Evolutionary conservation across 92 coral and sea anemone genomes (phyloP), one percentile per base, ranked within the genome.

Genomic region (Actinernus sp.): DNA sequence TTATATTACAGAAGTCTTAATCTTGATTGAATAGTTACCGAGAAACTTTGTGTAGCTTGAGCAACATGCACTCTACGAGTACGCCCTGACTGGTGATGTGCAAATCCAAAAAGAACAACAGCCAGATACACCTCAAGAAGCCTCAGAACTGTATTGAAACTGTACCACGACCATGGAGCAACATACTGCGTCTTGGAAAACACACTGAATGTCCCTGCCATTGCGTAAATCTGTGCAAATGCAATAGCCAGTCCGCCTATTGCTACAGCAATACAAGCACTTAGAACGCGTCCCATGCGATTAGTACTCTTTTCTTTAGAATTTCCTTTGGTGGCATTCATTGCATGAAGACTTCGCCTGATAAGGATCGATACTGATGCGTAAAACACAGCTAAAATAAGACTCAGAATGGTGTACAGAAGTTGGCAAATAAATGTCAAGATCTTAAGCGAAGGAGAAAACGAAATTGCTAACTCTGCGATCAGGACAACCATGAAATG

Each of bases 91-190:
- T 57, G 66, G 45, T 70, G 25, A 3, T 53, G 31, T 32, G 71
- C 57, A 31, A 81, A 31, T 19, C 37, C 52, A 55, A 74, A 84
- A 61, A 85, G 22, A 26, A 80, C 47, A 22, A 66, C 30, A 2
- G 82, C 68, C 85, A 89, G 65, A 16, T 57, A 72, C 28, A 90
- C 3, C 55, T 90, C 97, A 16, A 90, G 65, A 13, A 78, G 11
- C 22, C 97, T 79, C 58, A 81, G 41, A 22, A 34, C 53, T 11
- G 97, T 90, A 24, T 58, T 67, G n/a, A 71, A 66, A 0, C 72
- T 73, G 54, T 68, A 90, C 97, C 97, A 90, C 19, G 86, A 80
- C 97, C 97, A 90, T 36, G 89, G 74, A 0, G 76, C n/a, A 28
- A 61, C 85, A 72, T 57, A 55, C 45, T 24, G 56, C 23, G 52